phyloP scores from a whole-genome alignment of 23 tunicate species.

The Oikopleura vanhoeffeni region DNA sequence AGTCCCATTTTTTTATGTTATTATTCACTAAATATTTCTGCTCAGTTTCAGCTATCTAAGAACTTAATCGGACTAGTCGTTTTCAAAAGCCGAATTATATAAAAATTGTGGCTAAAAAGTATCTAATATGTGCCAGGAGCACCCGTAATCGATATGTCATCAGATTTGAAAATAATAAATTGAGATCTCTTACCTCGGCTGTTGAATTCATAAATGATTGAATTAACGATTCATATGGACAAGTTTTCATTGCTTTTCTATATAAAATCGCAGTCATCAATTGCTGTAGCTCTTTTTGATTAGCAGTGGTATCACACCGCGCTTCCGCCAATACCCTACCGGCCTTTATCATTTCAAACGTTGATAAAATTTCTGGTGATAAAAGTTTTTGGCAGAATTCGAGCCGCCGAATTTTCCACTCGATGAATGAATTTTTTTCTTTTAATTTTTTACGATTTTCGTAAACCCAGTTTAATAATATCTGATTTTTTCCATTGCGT shows the following conservation, averaged over 20 bases:
- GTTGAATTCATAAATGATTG: background rate
- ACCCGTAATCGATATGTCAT: too few relatives aligned
- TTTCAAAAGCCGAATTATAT: too few relatives aligned
- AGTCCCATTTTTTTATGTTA: too few relatives aligned
- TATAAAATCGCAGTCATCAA: background rate
- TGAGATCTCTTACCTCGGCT: too few relatives aligned
- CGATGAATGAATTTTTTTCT: background rate
- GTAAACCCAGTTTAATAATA: background rate
- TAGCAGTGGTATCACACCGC: background rate
- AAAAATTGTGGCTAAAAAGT: too few relatives aligned
- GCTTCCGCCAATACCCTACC: background rate
- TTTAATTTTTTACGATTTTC: background rate
- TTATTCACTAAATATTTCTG: too few relatives aligned
- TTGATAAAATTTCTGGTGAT: background rate
- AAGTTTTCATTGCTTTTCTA: background rate
- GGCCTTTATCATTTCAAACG: background rate
- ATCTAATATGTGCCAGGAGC: too few relatives aligned
- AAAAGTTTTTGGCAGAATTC: background rate
- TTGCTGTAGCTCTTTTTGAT: background rate
- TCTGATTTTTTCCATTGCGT: background rate
- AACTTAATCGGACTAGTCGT: too few relatives aligned
- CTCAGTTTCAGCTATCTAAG: too few relatives aligned
- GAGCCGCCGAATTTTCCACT: slow-evolving; percentile 5
- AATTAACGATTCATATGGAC: background rate
- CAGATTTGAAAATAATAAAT: too few relatives aligned